Evolutionary conservation across 2,888 invertebrate genomes (phyloP).

Genomic region (Tipula helvola): DNA sequence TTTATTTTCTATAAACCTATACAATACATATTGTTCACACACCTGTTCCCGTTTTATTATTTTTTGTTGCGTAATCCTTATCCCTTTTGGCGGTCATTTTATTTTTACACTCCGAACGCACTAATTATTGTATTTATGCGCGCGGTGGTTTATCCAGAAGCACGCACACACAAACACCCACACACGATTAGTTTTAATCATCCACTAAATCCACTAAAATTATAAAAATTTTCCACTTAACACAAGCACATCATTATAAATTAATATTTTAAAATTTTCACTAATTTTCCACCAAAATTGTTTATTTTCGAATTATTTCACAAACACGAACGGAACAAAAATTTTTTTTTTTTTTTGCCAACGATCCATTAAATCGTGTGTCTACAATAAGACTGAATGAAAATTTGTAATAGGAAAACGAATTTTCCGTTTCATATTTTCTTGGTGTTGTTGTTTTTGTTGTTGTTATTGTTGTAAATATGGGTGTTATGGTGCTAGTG

Average conservation of each 20-base stretch:
- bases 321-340: background rate
- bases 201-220: background rate
- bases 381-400: background rate
- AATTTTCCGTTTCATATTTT: background rate
- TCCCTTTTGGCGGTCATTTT: constrained; percentile 35
- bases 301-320: background rate
- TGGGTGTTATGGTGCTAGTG: background rate
- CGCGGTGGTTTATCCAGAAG: too few species aligned
- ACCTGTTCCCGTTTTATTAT: constrained; percentile 29
- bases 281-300: background rate
- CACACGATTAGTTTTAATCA: background rate
- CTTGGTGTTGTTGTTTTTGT: background rate
- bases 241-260: background rate
- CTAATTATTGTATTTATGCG: too few species aligned
- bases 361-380: background rate
- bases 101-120: background rate
- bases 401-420: background rate
- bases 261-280: background rate
- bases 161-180: too few species aligned
- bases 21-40: constrained; percentile 15
- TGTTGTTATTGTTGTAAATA: background rate
- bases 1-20: background rate
- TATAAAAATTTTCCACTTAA: background rate
- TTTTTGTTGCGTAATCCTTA: constrained; percentile 29
- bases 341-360: background rate